These are phyloP conservation scores for Atractosteus spatula DNA, from an alignment of 2,113 vertebrate genomes.

Conservation along the genomic window DNA sequence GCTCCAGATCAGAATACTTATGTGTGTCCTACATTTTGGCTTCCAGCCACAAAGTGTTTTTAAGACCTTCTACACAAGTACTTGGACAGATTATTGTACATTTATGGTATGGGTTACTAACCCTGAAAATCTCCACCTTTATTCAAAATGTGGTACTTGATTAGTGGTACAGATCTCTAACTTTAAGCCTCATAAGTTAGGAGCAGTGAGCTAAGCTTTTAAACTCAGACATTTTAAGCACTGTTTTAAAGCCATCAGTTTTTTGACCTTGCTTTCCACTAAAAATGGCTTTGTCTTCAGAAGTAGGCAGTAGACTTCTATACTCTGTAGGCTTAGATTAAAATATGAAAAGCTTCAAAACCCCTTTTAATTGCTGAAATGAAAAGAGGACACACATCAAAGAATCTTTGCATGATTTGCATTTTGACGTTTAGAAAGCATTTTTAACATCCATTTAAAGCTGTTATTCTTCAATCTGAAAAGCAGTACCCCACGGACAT, in stretches of 20 bases:
- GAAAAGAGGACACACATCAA: slow-evolving; percentile 37
- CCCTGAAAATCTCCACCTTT: background rate
- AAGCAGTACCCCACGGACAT: slow-evolving; percentile 3
- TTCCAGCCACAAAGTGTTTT: background rate
- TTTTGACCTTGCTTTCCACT: slow-evolving; percentile 30
- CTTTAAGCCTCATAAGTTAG: background rate
- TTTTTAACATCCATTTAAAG: slow-evolving; percentile 16
- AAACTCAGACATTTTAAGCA: slow-evolving; percentile 6
- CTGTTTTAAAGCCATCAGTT: background rate
- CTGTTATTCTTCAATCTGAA: slow-evolving; percentile 25
- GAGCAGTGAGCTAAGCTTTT: slow-evolving; percentile 2
- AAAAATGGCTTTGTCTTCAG: slow-evolving; percentile 26
- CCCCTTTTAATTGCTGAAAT: slow-evolving; percentile 42
- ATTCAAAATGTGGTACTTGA: slow-evolving; percentile 7
- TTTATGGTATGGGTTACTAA: slow-evolving; percentile 1
- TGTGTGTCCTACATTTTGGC: slow-evolving; percentile 12
- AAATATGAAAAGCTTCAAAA: slow-evolving; percentile 34
- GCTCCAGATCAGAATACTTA: slow-evolving; percentile 8
- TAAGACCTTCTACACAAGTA: background rate
- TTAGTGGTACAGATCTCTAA: slow-evolving; percentile 4
- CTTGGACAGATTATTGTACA: background rate
- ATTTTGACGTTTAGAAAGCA: slow-evolving; percentile 28
- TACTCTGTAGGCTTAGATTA: slow-evolving; percentile 24
- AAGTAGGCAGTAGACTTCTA: slow-evolving; percentile 16
- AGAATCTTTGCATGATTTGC: slow-evolving; percentile 34